Evolutionary conservation across 1,140 invertebrate species (phyloP).

Genomic region (Magallana gigas): DNA sequence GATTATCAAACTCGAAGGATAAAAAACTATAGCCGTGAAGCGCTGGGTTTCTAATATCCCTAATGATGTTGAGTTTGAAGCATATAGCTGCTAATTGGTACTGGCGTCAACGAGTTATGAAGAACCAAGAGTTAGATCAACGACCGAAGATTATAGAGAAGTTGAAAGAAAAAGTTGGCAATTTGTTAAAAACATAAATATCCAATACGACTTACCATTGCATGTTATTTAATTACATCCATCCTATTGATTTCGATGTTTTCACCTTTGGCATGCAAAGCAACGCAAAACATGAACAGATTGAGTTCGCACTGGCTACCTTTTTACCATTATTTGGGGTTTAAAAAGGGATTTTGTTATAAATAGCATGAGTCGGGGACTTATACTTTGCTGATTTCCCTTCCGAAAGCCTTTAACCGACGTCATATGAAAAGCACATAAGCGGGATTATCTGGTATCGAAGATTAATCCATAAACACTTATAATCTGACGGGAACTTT

Average conservation of each 20-base stretch:
- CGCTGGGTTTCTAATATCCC: no score
- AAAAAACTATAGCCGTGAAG: no score
- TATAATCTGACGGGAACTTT: slow-evolving; percentile 4
- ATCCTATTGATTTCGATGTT: slow-evolving; percentile 33
- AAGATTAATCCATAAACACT: slow-evolving; percentile 14
- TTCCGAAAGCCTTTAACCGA: background rate
- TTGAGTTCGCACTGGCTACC: slow-evolving; percentile 22
- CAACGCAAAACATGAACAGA: slow-evolving; percentile 18
- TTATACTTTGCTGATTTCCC: background rate
- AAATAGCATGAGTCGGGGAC: background rate
- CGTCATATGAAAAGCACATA: slow-evolving; percentile 23
- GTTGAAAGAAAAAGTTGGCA: slow-evolving; percentile 13
- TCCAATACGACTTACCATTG: slow-evolving; percentile 16
- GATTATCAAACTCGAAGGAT: no score
- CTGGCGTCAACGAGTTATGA: background rate
- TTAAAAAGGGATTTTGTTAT: background rate
- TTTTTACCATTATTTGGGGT: background rate
- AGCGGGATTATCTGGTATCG: slow-evolving; percentile 33
- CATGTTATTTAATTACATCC: slow-evolving; percentile 38
- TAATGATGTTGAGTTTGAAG: no score
- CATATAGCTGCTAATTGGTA: background rate
- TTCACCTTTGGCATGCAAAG: slow-evolving; percentile 32
- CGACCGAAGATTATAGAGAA: slow-evolving; percentile 17
- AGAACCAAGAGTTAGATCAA: background rate
- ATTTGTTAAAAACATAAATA: slow-evolving; percentile 23